phyloP scores from a whole-genome alignment of 2,888 invertebrate species.

The Drosophila anomalata region DNA sequence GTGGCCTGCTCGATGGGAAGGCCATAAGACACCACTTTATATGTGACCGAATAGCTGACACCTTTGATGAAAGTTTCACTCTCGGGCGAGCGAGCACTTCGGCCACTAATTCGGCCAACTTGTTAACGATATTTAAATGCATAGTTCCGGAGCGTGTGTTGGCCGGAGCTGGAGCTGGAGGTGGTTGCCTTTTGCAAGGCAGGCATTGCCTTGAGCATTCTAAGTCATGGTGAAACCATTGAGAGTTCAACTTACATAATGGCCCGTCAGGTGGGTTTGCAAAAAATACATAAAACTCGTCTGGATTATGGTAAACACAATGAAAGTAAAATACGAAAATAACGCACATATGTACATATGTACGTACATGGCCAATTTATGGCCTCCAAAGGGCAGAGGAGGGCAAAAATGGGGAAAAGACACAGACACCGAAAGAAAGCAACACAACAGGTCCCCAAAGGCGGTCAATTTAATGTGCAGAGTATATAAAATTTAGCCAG shows the following conservation, averaged over 20 bases:
- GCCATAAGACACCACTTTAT: slow-evolving; percentile 14
- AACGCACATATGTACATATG: slow-evolving; percentile 15
- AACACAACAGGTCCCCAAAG: slow-evolving; percentile 27
- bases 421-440: slow-evolving; percentile 20
- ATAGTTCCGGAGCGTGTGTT: slow-evolving; percentile 24
- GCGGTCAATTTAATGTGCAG: slow-evolving; percentile 63
- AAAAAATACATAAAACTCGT: slow-evolving; percentile 39
- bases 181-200: slow-evolving; percentile 5
- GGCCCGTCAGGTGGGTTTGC: slow-evolving; percentile 24
- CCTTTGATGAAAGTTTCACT: slow-evolving; percentile 39
- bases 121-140: slow-evolving; percentile 34
- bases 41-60: slow-evolving; percentile 1
- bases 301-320: slow-evolving; percentile 38
- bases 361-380: slow-evolving; percentile 43
- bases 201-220: slow-evolving; percentile 47
- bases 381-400: slow-evolving; percentile 29
- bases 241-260: slow-evolving; percentile 52
- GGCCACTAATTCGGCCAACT: neutral
- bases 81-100: neutral
- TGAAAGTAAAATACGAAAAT: slow-evolving; percentile 27
- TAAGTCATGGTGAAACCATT: slow-evolving; percentile 49
- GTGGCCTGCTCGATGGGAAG: slow-evolving; percentile 10
- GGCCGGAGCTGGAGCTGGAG: neutral
- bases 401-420: slow-evolving; percentile 10
- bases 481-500: slow-evolving; percentile 32